These are phyloP conservation scores for Nymphalis urticae DNA, from an alignment of 2,888 invertebrate species.

Conservation along the genomic window DNA sequence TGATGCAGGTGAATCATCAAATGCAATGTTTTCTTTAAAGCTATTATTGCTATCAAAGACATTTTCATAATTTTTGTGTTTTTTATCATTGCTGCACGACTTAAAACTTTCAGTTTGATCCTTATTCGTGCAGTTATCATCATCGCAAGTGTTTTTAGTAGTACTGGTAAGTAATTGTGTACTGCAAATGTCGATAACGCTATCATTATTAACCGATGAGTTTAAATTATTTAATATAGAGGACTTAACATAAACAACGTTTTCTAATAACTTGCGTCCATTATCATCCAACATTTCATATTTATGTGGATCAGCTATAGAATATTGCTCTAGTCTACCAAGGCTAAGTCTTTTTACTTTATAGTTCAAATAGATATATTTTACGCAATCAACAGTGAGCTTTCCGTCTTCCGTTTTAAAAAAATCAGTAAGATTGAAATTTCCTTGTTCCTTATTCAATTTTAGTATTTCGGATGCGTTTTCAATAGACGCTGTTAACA, in stretches of 20 bases:
- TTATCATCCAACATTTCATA: conserved; percentile 22
- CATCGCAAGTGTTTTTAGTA: conserved; percentile 40
- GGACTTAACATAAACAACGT: neutral
- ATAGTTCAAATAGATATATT: conserved; percentile 56
- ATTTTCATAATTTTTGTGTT: conserved; percentile 28
- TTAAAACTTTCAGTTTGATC: conserved; percentile 16
- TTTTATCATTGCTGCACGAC: conserved; percentile 38
- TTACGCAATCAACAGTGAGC: conserved; percentile 53
- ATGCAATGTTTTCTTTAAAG: conserved; percentile 34
- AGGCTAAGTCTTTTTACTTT: conserved; percentile 57
- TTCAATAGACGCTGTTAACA: neutral
- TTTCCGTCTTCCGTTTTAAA: conserved; percentile 49
- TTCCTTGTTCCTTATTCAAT: conserved; percentile 42
- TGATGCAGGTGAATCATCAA: conserved; percentile 43
- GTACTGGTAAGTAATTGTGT: conserved; percentile 47
- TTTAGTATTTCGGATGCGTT: neutral
- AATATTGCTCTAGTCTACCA: conserved; percentile 56
- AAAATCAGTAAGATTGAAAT: conserved; percentile 41
- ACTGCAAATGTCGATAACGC: conserved; percentile 56
- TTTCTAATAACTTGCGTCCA: neutral
- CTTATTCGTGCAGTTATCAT: conserved; percentile 25
- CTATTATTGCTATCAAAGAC: conserved; percentile 32
- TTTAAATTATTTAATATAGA: conserved; percentile 9
- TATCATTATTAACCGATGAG: conserved; percentile 39
- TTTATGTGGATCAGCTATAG: conserved; percentile 45